phyloP scores from a whole-genome alignment of 2,797 vertebrate species.

The Trichosurus vulpecula region DNA sequence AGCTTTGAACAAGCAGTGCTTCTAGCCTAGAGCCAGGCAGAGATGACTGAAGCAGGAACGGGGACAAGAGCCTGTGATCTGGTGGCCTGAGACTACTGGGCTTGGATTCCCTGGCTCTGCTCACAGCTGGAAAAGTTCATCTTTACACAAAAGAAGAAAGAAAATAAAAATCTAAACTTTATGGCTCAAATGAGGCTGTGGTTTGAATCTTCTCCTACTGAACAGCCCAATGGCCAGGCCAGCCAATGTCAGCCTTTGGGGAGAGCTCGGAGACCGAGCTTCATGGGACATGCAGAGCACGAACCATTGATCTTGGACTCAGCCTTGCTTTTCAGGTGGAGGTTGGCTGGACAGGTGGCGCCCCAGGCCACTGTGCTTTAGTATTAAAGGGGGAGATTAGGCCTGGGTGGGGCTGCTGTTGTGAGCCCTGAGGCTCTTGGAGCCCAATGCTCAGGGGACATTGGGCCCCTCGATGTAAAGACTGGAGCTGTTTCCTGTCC shows the following conservation, averaged over 20 bases:
- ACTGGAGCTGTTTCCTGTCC: background rate
- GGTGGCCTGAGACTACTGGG: background rate
- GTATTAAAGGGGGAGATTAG: background rate
- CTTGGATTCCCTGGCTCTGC: background rate
- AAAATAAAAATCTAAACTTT: background rate
- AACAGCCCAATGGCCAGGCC: background rate
- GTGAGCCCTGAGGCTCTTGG: background rate
- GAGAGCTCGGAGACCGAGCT: background rate
- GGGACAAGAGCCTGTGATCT: background rate
- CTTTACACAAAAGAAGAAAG: background rate
- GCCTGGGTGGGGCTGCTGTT: background rate
- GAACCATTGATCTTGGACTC: background rate
- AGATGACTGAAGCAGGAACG: background rate
- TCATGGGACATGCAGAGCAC: background rate
- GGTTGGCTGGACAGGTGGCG: background rate
- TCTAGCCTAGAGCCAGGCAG: background rate
- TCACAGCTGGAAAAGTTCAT: background rate
- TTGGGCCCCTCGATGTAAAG: background rate
- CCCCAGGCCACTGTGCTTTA: background rate
- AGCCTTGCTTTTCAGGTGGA: background rate
- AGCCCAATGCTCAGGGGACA: background rate
- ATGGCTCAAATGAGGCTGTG: constrained; percentile 5
- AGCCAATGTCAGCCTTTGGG: constrained; percentile 3
- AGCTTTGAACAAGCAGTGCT: background rate
- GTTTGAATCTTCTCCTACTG: background rate